phyloP scores from a whole-genome alignment of 2,888 invertebrate genomes.

The Helleia helle region DNA sequence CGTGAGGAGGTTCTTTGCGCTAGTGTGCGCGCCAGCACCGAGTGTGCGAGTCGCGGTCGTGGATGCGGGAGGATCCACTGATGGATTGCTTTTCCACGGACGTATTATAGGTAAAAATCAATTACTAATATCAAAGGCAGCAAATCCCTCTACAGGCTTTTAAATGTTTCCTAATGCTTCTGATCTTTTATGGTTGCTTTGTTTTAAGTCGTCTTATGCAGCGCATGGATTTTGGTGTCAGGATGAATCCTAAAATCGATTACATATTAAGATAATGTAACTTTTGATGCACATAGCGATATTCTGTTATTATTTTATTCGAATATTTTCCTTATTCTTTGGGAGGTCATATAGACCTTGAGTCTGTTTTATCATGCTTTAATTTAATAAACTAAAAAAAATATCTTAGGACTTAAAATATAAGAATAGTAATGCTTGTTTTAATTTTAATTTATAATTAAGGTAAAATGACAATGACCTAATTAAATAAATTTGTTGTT shows the following conservation, averaged over 20 bases:
- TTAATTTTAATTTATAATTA: constrained; percentile 1
- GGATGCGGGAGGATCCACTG: constrained; percentile 61
- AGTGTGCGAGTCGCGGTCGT: constrained; percentile 54
- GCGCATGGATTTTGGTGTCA: constrained; percentile 38
- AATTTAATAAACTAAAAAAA: not conserved
- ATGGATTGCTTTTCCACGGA: constrained; percentile 72
- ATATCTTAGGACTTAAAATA: not conserved
- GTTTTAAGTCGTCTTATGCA: constrained; percentile 40
- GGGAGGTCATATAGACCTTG: constrained; percentile 49
- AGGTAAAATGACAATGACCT: not conserved
- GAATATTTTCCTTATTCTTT: constrained; percentile 36
- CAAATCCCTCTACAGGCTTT: not conserved
- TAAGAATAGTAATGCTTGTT: no score
- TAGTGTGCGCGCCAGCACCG: constrained; percentile 52
- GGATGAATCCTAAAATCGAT: constrained; percentile 45
- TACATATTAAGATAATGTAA: constrained; percentile 2
- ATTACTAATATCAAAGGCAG: constrained; percentile 10
- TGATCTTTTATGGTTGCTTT: constrained; percentile 32
- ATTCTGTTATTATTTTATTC: constrained; percentile 31
- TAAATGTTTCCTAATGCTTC: not conserved
- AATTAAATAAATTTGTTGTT: not conserved
- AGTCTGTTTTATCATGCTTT: constrained; percentile 12
- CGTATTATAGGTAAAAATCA: constrained; percentile 69
- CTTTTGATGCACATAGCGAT: not conserved
- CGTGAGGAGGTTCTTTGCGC: constrained; percentile 66